Percentiles rank a stretch among this genome's conserved stretches.
phyloP scores from a whole-genome alignment of 2,888 invertebrate genomes.

The Myathropa florea region DNA sequence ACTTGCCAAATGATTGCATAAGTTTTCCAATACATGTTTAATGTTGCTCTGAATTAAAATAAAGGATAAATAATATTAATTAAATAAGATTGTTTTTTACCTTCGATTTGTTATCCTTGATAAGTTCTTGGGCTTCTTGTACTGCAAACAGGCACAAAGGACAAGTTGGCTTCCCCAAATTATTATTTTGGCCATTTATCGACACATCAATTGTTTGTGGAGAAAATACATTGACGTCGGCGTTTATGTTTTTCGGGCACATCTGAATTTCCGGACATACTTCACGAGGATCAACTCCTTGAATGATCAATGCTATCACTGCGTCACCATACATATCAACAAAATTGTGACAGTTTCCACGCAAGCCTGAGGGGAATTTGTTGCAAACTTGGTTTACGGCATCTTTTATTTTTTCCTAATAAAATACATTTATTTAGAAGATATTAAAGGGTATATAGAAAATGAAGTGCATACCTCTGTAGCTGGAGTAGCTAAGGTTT shows the following conservation, averaged over 20 bases:
- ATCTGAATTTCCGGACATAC: conserved; percentile 87
- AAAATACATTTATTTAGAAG: conserved; percentile 59
- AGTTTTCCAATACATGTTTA: conserved; percentile 84
- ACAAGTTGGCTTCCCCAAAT: conserved; percentile 86
- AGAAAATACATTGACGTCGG: conserved; percentile 83
- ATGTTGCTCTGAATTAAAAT: conserved; percentile 84
- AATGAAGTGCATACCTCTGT: conserved; percentile 83
- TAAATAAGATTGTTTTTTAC: conserved; percentile 82
- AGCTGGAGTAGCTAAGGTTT: conserved; percentile 85
- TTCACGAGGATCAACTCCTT: conserved; percentile 81
- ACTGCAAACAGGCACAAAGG: conserved; percentile 92
- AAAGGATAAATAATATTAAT: conserved; percentile 10
- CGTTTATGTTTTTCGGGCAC: conserved; percentile 83
- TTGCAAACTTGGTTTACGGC: conserved; percentile 87
- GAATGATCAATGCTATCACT: conserved; percentile 88
- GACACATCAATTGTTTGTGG: conserved; percentile 74
- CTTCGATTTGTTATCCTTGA: conserved; percentile 89
- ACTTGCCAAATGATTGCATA: conserved; percentile 86
- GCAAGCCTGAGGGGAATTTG: conserved; percentile 84
- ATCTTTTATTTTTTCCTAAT: conserved; percentile 85
- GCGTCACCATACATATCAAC: conserved; percentile 90
- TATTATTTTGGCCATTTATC: conserved; percentile 40
- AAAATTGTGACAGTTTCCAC: conserved; percentile 87
- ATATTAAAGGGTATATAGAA: neutral
- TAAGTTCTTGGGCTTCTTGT: conserved; percentile 86